phyloP scores from a whole-genome alignment of 2,888 invertebrate species.

The Cyaniris semiargus region DNA sequence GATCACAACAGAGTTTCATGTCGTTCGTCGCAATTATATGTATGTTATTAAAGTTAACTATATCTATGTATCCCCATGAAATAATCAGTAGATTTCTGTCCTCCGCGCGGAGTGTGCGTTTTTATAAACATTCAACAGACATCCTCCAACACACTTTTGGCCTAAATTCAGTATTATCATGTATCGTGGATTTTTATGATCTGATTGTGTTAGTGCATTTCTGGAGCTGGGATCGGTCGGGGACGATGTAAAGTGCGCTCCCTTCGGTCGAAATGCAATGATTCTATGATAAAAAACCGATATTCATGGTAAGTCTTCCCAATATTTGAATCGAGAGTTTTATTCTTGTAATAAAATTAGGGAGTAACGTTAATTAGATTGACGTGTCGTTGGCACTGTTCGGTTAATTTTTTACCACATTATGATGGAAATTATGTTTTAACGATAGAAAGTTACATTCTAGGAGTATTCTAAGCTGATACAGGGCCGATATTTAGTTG shows the following conservation, averaged over 20 bases:
- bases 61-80: conserved; percentile 59
- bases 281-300: conserved; percentile 25
- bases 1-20: conserved; percentile 41
- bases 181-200: conserved; percentile 8
- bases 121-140: conserved; percentile 15
- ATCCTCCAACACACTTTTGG: conserved; percentile 4
- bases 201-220: neutral
- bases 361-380: conserved; percentile 26
- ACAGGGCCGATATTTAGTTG: neutral
- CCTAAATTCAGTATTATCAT: conserved; percentile 20
- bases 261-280: neutral
- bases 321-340: conserved; percentile 23
- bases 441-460: neutral
- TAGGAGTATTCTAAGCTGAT: neutral
- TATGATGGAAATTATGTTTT: neutral
- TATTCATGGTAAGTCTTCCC: conserved; percentile 23
- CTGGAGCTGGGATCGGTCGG: neutral
- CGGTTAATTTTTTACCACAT: neutral
- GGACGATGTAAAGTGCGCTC: neutral
- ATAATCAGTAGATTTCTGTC: conserved; percentile 69
- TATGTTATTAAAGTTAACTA: conserved; percentile 63
- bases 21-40: conserved; percentile 44
- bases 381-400: conserved; percentile 20
- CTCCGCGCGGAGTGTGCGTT: conserved; percentile 38
- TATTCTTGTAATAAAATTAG: conserved; percentile 28